Base-by-base conservation (phyloP, 2,888 invertebrate species). In the Aphidoletes aphidimyza region DNA sequence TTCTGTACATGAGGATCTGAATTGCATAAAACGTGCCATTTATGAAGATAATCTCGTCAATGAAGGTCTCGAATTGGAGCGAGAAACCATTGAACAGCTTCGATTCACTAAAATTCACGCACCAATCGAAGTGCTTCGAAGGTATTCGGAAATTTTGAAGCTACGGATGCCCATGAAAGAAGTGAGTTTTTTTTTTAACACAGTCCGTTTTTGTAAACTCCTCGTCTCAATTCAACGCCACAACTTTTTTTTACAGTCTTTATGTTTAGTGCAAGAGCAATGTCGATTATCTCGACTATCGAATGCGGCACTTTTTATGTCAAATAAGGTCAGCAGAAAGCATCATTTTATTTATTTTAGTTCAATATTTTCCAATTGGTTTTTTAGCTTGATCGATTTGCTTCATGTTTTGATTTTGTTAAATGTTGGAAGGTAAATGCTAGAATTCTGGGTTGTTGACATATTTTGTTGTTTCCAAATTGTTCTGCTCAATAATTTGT, bases 91-190 rank as follows among this genome's bases (percentile, higher is more conserved):
- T 26, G 93, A 94, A 86, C 94, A 94, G 85, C 91, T 96, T 85
- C 92, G 94, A 89, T 97, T 96, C 90, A 92, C 96, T 86, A 98
- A 94, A 91, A 94, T 98, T 85, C 96, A 97, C 90, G 96, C 96
- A 0, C 96, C 98, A 0, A 90, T 93, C 87, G 93, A 94, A 88
- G 96, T 98, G 8, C 90, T 98, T 84, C 92, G 94, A 86, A 92
- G 96, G 87, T 98, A 98, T 90, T 94, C 96, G 86, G 98, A 98
- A 90, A 95, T 97, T 87, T 92, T 98, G 87, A 97, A 98, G 89
- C 91, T 98, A 36, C 92, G 97, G 88, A 94, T 98, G 95, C 97
- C 98, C 2, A 98, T 98, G 96, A 96, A 95, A 92, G 95, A 94
- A 92, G 93, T 95, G 88, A 37, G n/a, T 83, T 59, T 0, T 14